Evolutionary conservation across 2,113 vertebrate species (phyloP), one percentile per base, ranked within the genome.

Genomic region (Actenoides lindsayi): DNA sequence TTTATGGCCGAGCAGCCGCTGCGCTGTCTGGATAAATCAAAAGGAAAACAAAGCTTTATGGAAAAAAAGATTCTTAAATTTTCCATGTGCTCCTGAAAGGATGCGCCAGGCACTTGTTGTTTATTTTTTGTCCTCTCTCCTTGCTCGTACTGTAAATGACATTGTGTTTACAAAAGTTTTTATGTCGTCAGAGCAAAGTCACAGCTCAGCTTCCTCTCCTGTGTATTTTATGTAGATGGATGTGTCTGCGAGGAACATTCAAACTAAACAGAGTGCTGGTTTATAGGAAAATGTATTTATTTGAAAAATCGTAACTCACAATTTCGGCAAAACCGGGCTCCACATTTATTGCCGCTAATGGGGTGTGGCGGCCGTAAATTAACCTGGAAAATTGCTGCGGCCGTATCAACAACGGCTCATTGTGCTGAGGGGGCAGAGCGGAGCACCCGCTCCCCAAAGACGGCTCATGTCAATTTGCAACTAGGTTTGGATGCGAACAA

Each of bases 211-310:
- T 98, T 98, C 98, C 98, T 98, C 97, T 96, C 95, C 96, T 98
- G 98, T 98, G 96, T 97, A 98, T 98, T 98, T 98, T 96, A 94
- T 94, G 70, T 91, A 56, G 94, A 98, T 97, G 93, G 97, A 98
- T 97, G 98, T 98, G 98, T 96, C 97, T 96, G 96, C 13, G 74
- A 96, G 97, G 96, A 92, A 89, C 95, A 56, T 85, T 98, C 97
- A 97, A 97, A 83, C 96, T 98, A 98, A 98, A 98, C 97, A 98
- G 95, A 98, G 84, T 19, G 7, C 93, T 20, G 93, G 95, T 98
- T 98, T 97, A 98, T 98, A 98, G 97, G 98, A 97, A 98, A 98
- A 97, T 81, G 97, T 98, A 98, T 98, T 98, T 98, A 98, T 98
- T 98, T 98, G 98, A 98, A 98, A 98, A 98, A 97, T 88, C 97